Evolutionary conservation across 2,888 invertebrate genomes (phyloP), one percentile per base, ranked within the genome.

Genomic region (Dioctria linearis): DNA sequence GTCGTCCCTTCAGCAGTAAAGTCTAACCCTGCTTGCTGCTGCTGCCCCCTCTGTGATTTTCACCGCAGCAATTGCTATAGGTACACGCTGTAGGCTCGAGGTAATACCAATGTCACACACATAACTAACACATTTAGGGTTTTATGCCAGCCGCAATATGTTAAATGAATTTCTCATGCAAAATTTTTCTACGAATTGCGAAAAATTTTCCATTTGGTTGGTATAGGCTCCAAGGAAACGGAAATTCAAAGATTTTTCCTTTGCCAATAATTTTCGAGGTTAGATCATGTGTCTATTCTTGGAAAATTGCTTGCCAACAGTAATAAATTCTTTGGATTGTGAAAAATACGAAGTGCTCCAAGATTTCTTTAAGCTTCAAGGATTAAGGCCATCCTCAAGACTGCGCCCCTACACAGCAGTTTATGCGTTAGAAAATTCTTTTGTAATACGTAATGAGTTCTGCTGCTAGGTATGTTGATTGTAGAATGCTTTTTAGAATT

Each of bases 131-230:
- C 69, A 67, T 8, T 6, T 13, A 3, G 25, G 37, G n/a, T n/a
- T 51, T 25, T 67, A 49, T 25, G n/a, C 6, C 46, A 40, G 69
- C 39, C 49, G 69, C 69, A 69, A 69, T 69, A 69, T 69, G 69
- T 13, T 49, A 69, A 69, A 69, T 69, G 49, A 11, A 39, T 39
- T 69, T 51, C 11, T 69, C 39, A 9, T 25, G 39, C 54, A 11
- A 54, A 54, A 69, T 69, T 69, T 49, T 69, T 51, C 9, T 25
- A 37, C 25, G 25, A 25, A 69, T 25, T 13, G 11, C 39, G 43
- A 9, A 51, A 46, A 67, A 4, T 67, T 51, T 69, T 49, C 69
- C 25, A 51, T 69, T 69, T 51, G 5, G 65, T 25, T 25, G 25
- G 25, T 25, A n/a, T n/a, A 2, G 25, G 25, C 25, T n/a, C n/a